These are phyloP conservation scores for Lytechinus variegatus DNA, from an alignment of 35 echinoderm and acorn worm species.

Conservation along the genomic window DNA sequence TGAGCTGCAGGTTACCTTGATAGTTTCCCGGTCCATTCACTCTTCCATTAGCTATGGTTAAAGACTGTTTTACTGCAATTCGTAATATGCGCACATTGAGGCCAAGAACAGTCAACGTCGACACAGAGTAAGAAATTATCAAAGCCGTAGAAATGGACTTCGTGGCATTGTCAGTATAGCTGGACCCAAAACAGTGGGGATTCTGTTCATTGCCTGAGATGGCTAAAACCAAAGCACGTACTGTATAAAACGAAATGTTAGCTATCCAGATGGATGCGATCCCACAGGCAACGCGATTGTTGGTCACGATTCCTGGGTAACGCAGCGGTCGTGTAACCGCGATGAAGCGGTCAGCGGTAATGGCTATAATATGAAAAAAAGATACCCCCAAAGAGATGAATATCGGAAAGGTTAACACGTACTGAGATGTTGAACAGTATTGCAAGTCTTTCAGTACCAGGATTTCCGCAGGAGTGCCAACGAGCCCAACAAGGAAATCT, in stretches of 20 bases:
- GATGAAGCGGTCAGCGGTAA: not conserved
- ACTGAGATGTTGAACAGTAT: not conserved
- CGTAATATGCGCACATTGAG: not conserved
- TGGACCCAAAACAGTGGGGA: not conserved
- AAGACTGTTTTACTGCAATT: not conserved
- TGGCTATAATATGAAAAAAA: not conserved
- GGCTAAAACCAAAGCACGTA: not conserved
- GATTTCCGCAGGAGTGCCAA: not conserved
- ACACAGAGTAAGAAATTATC: not conserved
- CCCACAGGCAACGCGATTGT: not conserved
- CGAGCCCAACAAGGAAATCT: not conserved
- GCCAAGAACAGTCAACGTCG: not conserved
- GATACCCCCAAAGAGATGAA: not conserved
- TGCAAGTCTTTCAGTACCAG: not conserved
- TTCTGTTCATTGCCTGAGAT: not conserved
- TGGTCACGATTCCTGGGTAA: not conserved
- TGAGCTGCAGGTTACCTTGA: not conserved
- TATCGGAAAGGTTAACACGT: not conserved
- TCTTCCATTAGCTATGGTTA: not conserved
- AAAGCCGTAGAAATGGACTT: not conserved
- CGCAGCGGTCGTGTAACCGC: not conserved
- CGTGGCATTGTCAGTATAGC: not conserved
- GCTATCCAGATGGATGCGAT: not conserved
- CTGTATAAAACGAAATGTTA: not conserved
- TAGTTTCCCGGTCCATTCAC: not conserved